These are phyloP conservation scores for Clytia hemisphaerica DNA, from an alignment of 30 jellyfish, hydroid and myxozoan species.

Conservation along the genomic window DNA sequence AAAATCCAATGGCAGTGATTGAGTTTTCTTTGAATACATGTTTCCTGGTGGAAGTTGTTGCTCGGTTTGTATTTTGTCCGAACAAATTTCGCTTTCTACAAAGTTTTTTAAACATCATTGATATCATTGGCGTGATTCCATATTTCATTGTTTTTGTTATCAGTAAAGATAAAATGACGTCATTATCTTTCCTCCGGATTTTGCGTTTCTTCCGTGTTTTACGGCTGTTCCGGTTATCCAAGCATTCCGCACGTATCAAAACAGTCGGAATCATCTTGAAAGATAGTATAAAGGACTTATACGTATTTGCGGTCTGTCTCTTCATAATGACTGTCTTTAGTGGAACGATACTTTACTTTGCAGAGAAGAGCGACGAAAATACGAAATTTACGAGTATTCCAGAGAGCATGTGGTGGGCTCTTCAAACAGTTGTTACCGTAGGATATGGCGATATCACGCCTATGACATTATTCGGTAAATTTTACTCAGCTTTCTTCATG, in stretches of 20 bases:
- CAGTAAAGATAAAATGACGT: conserved; percentile 27
- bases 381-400: conserved; percentile 75
- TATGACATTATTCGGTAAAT: conserved; percentile 46
- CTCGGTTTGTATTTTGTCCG: conserved; percentile 52
- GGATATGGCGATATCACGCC: conserved; percentile 96
- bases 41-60: conserved; percentile 56
- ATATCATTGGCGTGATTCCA: conserved; percentile 62
- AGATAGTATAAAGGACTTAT: conserved; percentile 53
- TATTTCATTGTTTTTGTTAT: conserved; percentile 31
- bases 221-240: conserved; percentile 66
- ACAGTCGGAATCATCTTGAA: conserved; percentile 52
- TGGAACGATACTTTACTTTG: conserved; percentile 60
- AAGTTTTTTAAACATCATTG: conserved; percentile 44
- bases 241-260: conserved; percentile 55
- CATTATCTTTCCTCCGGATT: conserved; percentile 34
- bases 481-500: conserved; percentile 68
- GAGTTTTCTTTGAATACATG: conserved; percentile 20
- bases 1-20: background rate
- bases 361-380: conserved; percentile 38
- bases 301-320: conserved; percentile 65
- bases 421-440: conserved; percentile 72
- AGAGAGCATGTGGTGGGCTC: conserved; percentile 88
- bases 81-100: conserved; percentile 39
- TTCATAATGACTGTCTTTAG: conserved; percentile 58
- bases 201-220: conserved; percentile 55